Percentiles rank a stretch among this genome's conserved stretches.
Evolutionary conservation across 2,888 invertebrate genomes (phyloP).

Genomic region (Mythimna impura): DNA sequence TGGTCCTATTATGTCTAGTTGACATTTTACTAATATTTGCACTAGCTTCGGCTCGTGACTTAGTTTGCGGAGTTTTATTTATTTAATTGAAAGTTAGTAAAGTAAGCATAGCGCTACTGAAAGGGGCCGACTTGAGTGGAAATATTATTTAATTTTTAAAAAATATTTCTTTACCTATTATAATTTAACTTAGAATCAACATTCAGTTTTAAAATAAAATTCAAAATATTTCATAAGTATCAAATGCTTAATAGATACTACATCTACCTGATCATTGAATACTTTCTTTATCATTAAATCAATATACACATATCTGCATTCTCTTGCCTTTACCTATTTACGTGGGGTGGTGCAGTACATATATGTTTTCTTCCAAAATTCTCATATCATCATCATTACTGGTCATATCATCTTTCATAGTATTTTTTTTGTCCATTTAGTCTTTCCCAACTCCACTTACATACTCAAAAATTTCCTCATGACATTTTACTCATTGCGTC

Average conservation of each 20-base stretch:
- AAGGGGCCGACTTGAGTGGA: background rate
- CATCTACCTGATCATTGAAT: no score
- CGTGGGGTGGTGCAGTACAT: no score
- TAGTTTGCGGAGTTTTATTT: constrained; percentile 15
- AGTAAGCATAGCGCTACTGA: background rate
- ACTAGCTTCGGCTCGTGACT: background rate
- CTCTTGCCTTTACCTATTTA: no score
- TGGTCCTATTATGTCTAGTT: constrained; percentile 59
- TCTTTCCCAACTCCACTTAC: background rate
- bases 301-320: no score
- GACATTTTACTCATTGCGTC: background rate
- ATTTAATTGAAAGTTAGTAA: constrained; percentile 6
- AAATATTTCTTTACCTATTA: no score
- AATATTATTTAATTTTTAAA: background rate
- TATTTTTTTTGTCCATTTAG: background rate
- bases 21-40: constrained; percentile 61
- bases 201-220: background rate
- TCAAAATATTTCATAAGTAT: background rate
- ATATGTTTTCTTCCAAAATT: no score
- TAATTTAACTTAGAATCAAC: background rate
- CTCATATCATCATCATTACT: no score
- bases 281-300: no score
- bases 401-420: background rate
- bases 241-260: no score
- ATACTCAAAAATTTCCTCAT: background rate